Percentiles rank a stretch among this genome's conserved stretches.
These are phyloP conservation scores for Daubentonia madagascariensis DNA, from an alignment of 2,113 vertebrate species.

Conservation along the genomic window DNA sequence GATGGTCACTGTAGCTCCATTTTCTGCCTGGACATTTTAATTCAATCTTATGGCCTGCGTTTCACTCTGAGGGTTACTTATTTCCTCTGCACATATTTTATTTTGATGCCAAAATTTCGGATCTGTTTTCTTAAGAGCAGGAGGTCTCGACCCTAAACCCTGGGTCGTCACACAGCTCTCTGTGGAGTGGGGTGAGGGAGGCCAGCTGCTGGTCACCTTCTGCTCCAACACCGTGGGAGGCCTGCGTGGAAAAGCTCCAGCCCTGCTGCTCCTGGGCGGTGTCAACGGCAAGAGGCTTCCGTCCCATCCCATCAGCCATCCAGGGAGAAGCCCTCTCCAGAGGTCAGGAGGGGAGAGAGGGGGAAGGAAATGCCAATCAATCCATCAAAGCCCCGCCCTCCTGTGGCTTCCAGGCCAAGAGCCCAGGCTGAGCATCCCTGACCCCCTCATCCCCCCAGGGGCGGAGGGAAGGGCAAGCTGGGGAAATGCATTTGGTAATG, in stretches of 20 bases:
- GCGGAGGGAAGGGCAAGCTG: not conserved
- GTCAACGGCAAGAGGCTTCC: slow-evolving; percentile 15
- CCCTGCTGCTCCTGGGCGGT: not conserved
- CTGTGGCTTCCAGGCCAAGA: not conserved
- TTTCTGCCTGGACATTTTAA: not conserved
- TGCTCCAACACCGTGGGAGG: slow-evolving; percentile 51
- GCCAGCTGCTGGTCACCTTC: slow-evolving; percentile 58
- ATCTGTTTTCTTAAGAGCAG: slow-evolving; percentile 71
- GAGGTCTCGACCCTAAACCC: slow-evolving; percentile 59
- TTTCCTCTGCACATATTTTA: slow-evolving; percentile 64
- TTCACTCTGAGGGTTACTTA: not conserved
- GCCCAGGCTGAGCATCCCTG: not conserved
- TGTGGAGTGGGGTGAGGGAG: slow-evolving; percentile 35
- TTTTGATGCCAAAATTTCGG: slow-evolving; percentile 53
- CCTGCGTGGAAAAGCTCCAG: slow-evolving; percentile 25
- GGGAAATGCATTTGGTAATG: slow-evolving; percentile 70
- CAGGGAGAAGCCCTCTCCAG: not conserved
- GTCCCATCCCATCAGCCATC: not conserved
- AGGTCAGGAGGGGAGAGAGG: slow-evolving; percentile 10
- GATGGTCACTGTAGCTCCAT: not conserved
- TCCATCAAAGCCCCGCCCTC: slow-evolving; percentile 43
- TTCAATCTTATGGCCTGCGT: not conserved
- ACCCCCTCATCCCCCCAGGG: slow-evolving; percentile 7
- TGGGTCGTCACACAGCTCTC: not conserved
- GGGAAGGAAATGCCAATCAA: slow-evolving; percentile 68